Evolutionary conservation across 1,140 invertebrate genomes (phyloP), one percentile per base, ranked within the genome.

Genomic region (Trichonephila inaurata): DNA sequence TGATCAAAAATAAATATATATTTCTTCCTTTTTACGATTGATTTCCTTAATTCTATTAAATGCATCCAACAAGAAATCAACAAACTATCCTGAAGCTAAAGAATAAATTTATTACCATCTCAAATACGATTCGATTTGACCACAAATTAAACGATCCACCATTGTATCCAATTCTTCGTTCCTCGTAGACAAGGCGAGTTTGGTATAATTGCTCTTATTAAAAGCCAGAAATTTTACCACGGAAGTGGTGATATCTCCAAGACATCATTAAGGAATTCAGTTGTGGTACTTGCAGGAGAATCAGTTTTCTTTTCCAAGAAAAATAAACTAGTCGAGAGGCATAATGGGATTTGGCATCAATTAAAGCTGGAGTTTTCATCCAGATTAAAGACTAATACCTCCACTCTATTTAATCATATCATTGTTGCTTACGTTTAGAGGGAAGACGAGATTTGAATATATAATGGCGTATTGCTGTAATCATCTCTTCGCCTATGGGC

Each of bases 371-470:
- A 93, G 86, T 93, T 93, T 93, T 88, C 85, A 62, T 62, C 66
- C 60, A 93, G 91, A 93, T 93, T 87, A 93, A 93, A 88, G 77
- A 85, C 91, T 93, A 92, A 93, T 88, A 81, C 66, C 28, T 69
- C 83, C 91, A 69, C 91, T 72, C 64, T 33, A 92, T 44, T 92
- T 92, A 87, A 92, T 92, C 91, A 92, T 92, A 72, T 92, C 83
- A 92, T 88, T 88, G 92, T 87, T 92, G 62, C 64, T 72, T 92
- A 61, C 62, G 66, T 87, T 87, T 61, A 77, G 72, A 33, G 58
- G n/a, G 61, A 58, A 92, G 61, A 60, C 64, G 51, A 92, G 83
- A 87, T 61, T 40, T 69, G 91, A 92, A 92, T 87, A 44, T 19
- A 60, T 69, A 92, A 77, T 92, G 51, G n/a, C 8, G n/a, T 21